phyloP scores from a whole-genome alignment of 2,113 vertebrate species.

The Balaeniceps rex region DNA sequence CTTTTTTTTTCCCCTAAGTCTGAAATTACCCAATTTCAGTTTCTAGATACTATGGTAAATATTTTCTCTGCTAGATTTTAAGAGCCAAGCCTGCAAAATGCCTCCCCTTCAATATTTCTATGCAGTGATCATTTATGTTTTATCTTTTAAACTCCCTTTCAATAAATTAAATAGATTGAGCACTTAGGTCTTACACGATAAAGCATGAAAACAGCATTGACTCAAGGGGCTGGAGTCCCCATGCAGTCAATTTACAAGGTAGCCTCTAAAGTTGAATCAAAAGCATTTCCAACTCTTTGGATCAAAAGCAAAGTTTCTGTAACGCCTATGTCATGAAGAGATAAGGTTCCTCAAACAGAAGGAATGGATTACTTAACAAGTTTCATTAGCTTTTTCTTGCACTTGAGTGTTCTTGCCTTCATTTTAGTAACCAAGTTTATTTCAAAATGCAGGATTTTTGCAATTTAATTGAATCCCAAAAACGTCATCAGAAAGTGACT shows the following conservation, averaged over 20 bases:
- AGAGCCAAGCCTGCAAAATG: background rate
- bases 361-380: background rate
- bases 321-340: background rate
- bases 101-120: background rate
- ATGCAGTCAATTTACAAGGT: background rate
- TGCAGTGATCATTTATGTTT: background rate
- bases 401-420: background rate
- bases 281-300: background rate
- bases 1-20: background rate
- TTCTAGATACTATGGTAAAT: background rate
- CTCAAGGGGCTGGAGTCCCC: background rate
- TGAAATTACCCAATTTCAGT: background rate
- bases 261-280: background rate
- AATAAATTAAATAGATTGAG: background rate
- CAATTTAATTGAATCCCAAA: conserved; percentile 17
- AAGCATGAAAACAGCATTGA: background rate
- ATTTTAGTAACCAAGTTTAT: background rate
- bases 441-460: conserved; percentile 30
- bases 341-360: background rate
- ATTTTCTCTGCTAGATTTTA: background rate
- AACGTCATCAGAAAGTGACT: conserved; percentile 9
- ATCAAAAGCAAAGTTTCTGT: background rate
- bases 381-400: background rate
- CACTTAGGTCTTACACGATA: background rate
- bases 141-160: background rate